Evolutionary conservation across 2,113 vertebrate species (phyloP), one percentile per base, ranked within the genome.

Genomic region (Athene cunicularia): DNA sequence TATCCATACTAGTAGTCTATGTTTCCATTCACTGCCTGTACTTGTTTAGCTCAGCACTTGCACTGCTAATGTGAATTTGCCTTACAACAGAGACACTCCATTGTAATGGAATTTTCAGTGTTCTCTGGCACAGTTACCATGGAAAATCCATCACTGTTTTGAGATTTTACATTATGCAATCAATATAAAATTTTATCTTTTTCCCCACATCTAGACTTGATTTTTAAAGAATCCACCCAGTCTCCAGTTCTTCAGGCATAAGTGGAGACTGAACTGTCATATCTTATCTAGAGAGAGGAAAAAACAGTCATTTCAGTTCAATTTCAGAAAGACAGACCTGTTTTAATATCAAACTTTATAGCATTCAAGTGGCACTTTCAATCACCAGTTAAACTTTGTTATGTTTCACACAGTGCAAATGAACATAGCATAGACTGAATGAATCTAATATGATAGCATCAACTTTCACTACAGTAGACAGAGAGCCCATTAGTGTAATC

Each of bases 151-250:
- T 94, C 72, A 77, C 70, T 2, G 2, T 90, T 86, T 89, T 80
- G 37, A 79, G 82, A 13, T 58, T 95, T 47, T 71, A 30, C 56
- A 63, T 84, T 89, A 94, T 27, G 79, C 53, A 90, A 88, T 30
- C 68, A 86, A 84, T 24, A 77, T 86, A 47, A 92, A 71, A 81
- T 58, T 91, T 96, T 71, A 88, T 86, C 70, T 94, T 94, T 90
- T 93, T 88, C 74, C 86, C 82, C 33, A 32, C 50, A 73, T 74
- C 90, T 90, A 81, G 87, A 83, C 66, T 71, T 81, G 59, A 76
- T 93, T 96, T 96, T 95, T 90, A 91, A 87, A 91, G 63, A 90
- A 52, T 77, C 33, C 24, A 50, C 15, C 37, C 21, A 32, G 56
- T 35, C 80, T 81, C 67, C 72, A 83, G 53, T 74, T 91, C 58